Percentiles rank a stretch among this genome's conserved stretches.
phyloP scores from a whole-genome alignment of 2,888 invertebrate species.

The Phyllotreta striolata region DNA sequence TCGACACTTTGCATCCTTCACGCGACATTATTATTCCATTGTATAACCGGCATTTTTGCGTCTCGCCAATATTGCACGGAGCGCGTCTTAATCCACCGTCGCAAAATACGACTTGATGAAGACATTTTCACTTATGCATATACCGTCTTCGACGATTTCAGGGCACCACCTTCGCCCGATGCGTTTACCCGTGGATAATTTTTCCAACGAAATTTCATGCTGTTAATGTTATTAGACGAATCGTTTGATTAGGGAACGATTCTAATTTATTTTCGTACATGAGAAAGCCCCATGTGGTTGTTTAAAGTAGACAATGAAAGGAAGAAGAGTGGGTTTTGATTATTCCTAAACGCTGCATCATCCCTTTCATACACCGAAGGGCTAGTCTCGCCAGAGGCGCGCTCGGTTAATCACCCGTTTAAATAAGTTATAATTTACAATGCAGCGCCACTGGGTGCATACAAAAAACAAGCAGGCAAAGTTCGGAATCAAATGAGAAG shows the following conservation, averaged over 20 bases:
- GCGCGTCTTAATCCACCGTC: constrained; percentile 15
- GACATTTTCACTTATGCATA: constrained; percentile 21
- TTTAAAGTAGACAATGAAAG: constrained; percentile 21
- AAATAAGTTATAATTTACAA: neutral
- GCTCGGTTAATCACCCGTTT: too few relatives aligned
- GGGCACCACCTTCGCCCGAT: too few relatives aligned
- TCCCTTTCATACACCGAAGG: constrained; percentile 8
- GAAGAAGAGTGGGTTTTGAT: constrained; percentile 20
- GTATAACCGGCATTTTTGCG: constrained; percentile 12
- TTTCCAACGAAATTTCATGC: neutral
- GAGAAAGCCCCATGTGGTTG: constrained; percentile 17
- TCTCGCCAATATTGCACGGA: constrained; percentile 13
- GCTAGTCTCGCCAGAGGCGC: constrained; percentile 3
- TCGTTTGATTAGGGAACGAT: too few relatives aligned
- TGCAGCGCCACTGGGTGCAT: neutral
- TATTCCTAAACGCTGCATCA: constrained; percentile 11
- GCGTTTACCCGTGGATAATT: too few relatives aligned
- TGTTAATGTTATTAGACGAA: constrained; percentile 12
- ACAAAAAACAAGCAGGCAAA: constrained; percentile 1
- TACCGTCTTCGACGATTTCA: too few relatives aligned
- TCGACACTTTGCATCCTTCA: neutral
- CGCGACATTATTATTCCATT: constrained; percentile 15
- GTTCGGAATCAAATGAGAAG: constrained; percentile 16
- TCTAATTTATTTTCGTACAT: constrained; percentile 20
- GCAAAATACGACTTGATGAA: constrained; percentile 12